Conservation (phyloP, 2,888 invertebrate genomes). For the Lutraria lutraria region DNA sequence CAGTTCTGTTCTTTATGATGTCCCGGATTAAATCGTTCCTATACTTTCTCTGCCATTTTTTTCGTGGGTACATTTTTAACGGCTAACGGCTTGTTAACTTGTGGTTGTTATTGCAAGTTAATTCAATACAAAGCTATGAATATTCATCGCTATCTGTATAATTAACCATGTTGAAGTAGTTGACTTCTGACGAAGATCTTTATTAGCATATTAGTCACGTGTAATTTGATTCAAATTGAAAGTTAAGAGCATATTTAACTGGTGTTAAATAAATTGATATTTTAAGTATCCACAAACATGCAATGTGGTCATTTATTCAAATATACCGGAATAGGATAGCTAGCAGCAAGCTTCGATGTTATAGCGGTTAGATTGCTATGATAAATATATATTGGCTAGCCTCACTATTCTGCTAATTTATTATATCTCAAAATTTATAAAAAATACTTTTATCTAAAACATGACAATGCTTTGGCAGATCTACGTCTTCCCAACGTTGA, state of each 20-base stretch:
- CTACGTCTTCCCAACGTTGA: too few species aligned
- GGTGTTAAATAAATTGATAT: slow-evolving; percentile 33
- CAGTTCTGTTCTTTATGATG: slow-evolving; percentile 17
- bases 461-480: too few species aligned
- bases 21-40: not conserved
- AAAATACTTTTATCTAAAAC: too few species aligned
- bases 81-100: not conserved
- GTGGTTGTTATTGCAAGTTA: not conserved
- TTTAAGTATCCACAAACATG: not conserved
- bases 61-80: slow-evolving; percentile 15
- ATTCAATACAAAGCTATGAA: slow-evolving; percentile 22
- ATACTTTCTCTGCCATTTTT: slow-evolving; percentile 19
- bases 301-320: not conserved
- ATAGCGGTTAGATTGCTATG: too few species aligned
- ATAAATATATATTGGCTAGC: too few species aligned
- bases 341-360: too few species aligned
- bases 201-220: slow-evolving; percentile 43
- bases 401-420: too few species aligned
- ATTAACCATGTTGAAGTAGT: not conserved
- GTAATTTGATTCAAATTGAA: slow-evolving; percentile 46
- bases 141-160: not conserved
- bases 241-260: slow-evolving; percentile 30
- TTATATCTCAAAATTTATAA: too few species aligned
- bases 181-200: not conserved
- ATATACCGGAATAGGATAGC: too few species aligned